These are phyloP conservation scores for Cheiracanthium punctorium DNA, from an alignment of 2,888 invertebrate genomes.

Conservation along the genomic window DNA sequence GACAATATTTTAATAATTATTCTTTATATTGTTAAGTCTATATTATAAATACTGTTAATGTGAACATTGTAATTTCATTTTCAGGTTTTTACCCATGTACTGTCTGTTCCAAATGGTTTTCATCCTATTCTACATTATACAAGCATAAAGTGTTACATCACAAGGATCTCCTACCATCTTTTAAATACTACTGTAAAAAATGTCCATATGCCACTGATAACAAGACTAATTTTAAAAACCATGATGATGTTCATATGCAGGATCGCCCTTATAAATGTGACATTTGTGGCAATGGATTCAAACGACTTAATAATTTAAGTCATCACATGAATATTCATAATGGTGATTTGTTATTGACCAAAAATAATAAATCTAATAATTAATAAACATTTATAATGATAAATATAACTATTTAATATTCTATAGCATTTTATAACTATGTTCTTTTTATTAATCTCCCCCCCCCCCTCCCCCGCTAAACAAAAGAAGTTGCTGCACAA, in stretches of 20 bases:
- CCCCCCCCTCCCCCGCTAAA: too few relatives aligned
- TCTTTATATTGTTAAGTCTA: not conserved
- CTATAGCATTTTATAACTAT: too few relatives aligned
- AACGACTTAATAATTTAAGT: not conserved
- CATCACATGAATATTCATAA: slow-evolving; percentile 34
- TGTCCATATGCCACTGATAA: slow-evolving; percentile 38
- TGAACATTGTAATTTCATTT: not conserved
- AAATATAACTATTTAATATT: too few relatives aligned
- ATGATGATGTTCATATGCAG: slow-evolving; percentile 13
- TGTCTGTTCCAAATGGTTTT: slow-evolving; percentile 39
- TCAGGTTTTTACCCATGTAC: slow-evolving; percentile 20
- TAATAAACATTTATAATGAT: too few relatives aligned
- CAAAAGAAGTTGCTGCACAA: too few relatives aligned
- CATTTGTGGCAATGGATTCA: slow-evolving; percentile 28
- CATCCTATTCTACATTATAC: slow-evolving; percentile 6
- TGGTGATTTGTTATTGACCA: not conserved
- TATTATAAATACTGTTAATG: not conserved
- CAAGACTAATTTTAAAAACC: slow-evolving; percentile 8
- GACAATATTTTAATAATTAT: not conserved
- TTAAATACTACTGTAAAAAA: slow-evolving; percentile 24
- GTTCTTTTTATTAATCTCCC: too few relatives aligned
- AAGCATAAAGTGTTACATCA: slow-evolving; percentile 30
- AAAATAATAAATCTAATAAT: too few relatives aligned
- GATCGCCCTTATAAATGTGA: not conserved
- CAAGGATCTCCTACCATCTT: slow-evolving; percentile 2